Percentiles rank a stretch among this genome's conserved stretches.
phyloP scores from a whole-genome alignment of 2,888 invertebrate species.

The Zygogramma bicolorata region DNA sequence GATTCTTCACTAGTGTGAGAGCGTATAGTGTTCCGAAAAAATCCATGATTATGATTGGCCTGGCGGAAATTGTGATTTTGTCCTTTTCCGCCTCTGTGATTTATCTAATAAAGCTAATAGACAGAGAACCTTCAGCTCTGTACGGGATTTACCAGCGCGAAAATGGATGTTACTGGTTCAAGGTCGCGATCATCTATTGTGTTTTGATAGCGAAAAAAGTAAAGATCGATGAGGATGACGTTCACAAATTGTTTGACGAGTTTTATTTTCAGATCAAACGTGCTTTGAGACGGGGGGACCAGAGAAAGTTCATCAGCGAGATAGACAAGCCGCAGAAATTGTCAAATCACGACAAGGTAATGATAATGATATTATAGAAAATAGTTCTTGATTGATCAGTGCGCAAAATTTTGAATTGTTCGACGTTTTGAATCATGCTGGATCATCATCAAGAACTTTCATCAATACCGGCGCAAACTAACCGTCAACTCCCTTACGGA shows the following conservation, averaged over 20 bases:
- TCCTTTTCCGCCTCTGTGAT: slow-evolving; percentile 27
- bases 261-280: slow-evolving; percentile 35
- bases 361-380: too few relatives aligned
- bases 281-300: slow-evolving; percentile 56
- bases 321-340: slow-evolving; percentile 72
- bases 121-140: slow-evolving; percentile 49
- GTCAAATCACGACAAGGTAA: slow-evolving; percentile 69
- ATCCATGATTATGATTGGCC: slow-evolving; percentile 27
- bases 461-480: too few relatives aligned
- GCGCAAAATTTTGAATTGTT: too few relatives aligned
- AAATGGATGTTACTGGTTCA: slow-evolving; percentile 69
- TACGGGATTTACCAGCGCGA: slow-evolving; percentile 69
- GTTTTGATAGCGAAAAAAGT: slow-evolving; percentile 68
- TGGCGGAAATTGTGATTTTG: slow-evolving; percentile 31
- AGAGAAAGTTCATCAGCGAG: slow-evolving; percentile 43
- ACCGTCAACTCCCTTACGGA: too few relatives aligned
- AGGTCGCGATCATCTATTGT: slow-evolving; percentile 68
- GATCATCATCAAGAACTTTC: too few relatives aligned
- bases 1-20: background rate
- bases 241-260: background rate
- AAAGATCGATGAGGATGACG: slow-evolving; percentile 51
- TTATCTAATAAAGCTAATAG: slow-evolving; percentile 35
- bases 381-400: too few relatives aligned
- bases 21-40: background rate
- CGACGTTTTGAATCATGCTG: too few relatives aligned